These are phyloP conservation scores for Troides helena DNA, from an alignment of 2,888 invertebrate species.

Conservation along the genomic window DNA sequence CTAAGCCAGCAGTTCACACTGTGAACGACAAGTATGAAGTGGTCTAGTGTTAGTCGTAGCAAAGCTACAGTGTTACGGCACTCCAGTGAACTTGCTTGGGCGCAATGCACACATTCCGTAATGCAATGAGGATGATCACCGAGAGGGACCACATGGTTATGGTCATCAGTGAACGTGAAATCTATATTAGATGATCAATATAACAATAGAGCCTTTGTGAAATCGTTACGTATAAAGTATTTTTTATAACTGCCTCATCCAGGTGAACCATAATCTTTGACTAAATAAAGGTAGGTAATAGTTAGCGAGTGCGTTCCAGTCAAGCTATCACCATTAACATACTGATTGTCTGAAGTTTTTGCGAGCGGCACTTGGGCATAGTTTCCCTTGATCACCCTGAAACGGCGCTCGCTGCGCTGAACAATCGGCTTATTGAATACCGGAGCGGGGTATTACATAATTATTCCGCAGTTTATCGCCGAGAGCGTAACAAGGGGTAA, in stretches of 20 bases:
- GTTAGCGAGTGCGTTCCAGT: slow-evolving; percentile 35
- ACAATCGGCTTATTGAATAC: slow-evolving; percentile 31
- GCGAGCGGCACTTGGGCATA: slow-evolving; percentile 52
- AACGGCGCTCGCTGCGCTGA: slow-evolving; percentile 3
- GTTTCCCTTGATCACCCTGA: slow-evolving; percentile 52
- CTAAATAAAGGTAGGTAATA: slow-evolving; percentile 39
- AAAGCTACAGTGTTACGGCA: too few species aligned
- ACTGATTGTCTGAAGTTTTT: slow-evolving; percentile 51
- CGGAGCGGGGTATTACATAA: slow-evolving; percentile 36
- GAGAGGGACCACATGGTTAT: too few species aligned
- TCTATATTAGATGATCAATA: neutral
- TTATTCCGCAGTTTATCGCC: slow-evolving; percentile 7
- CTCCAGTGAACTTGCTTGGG: too few species aligned
- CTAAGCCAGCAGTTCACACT: too few species aligned
- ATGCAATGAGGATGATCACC: too few species aligned
- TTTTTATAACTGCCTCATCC: slow-evolving; percentile 1
- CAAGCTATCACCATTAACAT: slow-evolving; percentile 45
- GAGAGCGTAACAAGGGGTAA: neutral
- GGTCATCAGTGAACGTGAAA: too few species aligned
- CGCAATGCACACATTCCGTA: too few species aligned
- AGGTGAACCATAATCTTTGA: slow-evolving; percentile 14
- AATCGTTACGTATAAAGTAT: neutral
- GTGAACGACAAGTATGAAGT: too few species aligned
- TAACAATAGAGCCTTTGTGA: neutral
- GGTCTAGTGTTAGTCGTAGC: too few species aligned